These are phyloP conservation scores for Potamarius usumacintae DNA, from an alignment of 2,113 vertebrate genomes.

Conservation along the genomic window DNA sequence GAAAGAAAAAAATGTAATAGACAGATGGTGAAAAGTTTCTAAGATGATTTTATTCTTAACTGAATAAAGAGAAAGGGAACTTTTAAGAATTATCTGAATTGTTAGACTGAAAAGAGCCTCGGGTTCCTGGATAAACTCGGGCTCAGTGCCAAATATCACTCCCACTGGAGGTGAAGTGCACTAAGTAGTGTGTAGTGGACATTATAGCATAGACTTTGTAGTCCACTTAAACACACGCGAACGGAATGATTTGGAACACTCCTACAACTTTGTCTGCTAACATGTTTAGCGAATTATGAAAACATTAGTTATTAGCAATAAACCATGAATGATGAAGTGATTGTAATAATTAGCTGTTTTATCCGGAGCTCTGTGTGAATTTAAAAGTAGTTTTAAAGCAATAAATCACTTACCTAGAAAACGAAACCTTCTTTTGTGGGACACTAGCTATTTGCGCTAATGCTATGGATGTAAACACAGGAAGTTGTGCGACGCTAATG, in stretches of 20 bases:
- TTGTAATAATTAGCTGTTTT: neutral
- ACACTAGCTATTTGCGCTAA: neutral
- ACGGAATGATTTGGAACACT: neutral
- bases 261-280: neutral
- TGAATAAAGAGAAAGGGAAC: too few relatives aligned
- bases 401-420: neutral
- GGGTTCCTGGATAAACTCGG: neutral
- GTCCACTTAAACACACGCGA: neutral
- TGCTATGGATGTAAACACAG: neutral
- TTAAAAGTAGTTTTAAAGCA: neutral
- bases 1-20: too few relatives aligned
- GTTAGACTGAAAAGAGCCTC: too few relatives aligned
- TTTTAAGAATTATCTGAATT: too few relatives aligned
- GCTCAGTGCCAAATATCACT: neutral
- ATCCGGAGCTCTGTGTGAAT: neutral
- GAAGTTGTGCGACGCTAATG: neutral
- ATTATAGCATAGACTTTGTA: neutral
- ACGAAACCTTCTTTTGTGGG: neutral
- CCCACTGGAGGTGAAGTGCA: neutral
- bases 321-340: neutral
- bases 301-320: neutral
- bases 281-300: neutral
- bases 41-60: too few relatives aligned
- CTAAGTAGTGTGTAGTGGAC: neutral
- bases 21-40: too few relatives aligned